Percentiles rank a stretch among this genome's conserved stretches.
Evolutionary conservation across 1,140 invertebrate species (phyloP).

Genomic region (Goniozus legneri): DNA sequence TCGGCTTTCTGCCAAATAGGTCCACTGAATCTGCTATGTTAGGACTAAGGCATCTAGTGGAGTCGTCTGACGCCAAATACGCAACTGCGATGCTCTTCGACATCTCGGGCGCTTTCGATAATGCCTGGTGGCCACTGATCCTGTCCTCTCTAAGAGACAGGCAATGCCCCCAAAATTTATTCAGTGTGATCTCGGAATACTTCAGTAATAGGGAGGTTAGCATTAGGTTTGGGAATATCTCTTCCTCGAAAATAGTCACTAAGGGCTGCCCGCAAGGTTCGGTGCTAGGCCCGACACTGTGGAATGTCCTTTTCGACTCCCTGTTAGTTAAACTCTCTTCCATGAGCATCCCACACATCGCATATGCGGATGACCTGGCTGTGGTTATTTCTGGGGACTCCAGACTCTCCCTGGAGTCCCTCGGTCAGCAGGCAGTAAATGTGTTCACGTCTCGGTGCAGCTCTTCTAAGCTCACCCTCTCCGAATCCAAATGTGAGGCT

Average conservation of each 20-base stretch:
- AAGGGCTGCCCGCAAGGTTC: conserved; percentile 34
- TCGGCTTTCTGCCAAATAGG: conserved; percentile 1
- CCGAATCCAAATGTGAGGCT: conserved; percentile 18
- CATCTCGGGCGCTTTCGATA: conserved; percentile 50
- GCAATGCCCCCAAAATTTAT: conserved; percentile 22
- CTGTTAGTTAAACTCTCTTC: conserved; percentile 10
- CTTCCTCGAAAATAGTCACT: conserved; percentile 8
- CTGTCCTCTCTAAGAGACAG: conserved; percentile 21
- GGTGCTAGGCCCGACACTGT: conserved; percentile 24
- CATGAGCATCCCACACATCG: background rate
- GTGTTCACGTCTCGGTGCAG: conserved; percentile 7
- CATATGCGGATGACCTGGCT: conserved; percentile 24
- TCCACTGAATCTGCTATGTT: conserved; percentile 45
- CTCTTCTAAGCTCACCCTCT: conserved; percentile 14
- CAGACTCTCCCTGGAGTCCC: background rate
- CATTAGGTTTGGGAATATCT: conserved; percentile 11
- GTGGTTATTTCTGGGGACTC: conserved; percentile 7
- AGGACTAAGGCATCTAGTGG: background rate
- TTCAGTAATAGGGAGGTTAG: conserved; percentile 28
- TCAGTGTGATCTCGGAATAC: conserved; percentile 33
- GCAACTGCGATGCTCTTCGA: conserved; percentile 40
- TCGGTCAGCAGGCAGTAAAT: conserved; percentile 3
- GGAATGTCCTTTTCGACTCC: conserved; percentile 28
- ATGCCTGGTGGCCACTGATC: conserved; percentile 42
- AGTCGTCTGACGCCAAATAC: conserved; percentile 20